Conservation (phyloP, 2,113 vertebrate genomes). For the Zosterops japonicus region DNA sequence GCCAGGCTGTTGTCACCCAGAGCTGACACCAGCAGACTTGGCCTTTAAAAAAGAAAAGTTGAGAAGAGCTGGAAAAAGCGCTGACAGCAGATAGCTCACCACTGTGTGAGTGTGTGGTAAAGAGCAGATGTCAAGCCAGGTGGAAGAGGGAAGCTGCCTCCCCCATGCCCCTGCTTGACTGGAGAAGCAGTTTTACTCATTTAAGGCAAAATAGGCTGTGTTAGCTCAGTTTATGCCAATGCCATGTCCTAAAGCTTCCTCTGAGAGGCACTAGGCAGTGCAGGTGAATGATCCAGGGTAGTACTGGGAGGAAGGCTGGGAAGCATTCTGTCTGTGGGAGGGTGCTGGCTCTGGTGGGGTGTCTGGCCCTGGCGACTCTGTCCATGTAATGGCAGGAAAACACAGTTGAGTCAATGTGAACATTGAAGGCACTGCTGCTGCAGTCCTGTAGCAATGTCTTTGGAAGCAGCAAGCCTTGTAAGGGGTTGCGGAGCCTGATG, state of each 20-base stretch:
- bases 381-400: fast-evolving
- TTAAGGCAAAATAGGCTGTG: neutral
- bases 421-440: neutral
- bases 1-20: neutral
- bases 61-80: neutral
- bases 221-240: neutral
- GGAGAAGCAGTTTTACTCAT: neutral
- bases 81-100: neutral
- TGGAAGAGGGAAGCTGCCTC: neutral
- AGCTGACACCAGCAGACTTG: neutral
- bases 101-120: neutral
- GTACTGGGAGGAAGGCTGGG: neutral
- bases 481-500: neutral
- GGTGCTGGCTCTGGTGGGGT: fast-evolving
- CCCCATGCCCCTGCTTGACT: neutral
- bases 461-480: neutral
- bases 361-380: fast-evolving
- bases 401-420: fast-evolving
- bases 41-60: neutral
- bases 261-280: neutral
- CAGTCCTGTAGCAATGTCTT: neutral
- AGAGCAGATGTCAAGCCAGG: neutral
- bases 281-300: neutral
- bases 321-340: neutral
- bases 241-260: neutral